Evolutionary conservation across 2,797 vertebrate genomes (phyloP), one percentile per base, ranked within the genome.

Genomic region (Takifugu rubripes): DNA sequence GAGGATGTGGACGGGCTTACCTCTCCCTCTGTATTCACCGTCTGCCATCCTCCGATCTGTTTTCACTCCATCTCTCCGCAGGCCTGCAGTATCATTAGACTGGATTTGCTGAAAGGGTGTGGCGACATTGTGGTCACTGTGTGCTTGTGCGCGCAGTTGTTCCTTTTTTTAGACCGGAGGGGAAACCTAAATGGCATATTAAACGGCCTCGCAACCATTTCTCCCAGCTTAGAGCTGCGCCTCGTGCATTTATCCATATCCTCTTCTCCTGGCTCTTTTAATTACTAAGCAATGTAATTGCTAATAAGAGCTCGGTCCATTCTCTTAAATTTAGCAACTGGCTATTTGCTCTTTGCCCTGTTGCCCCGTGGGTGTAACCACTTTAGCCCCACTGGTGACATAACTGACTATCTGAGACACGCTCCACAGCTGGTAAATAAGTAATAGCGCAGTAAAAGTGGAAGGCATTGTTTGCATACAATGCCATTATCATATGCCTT

Each of bases 71-170:
- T 43, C 48, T 56, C 55, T 54, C 63, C 45, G 56, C 1, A 5
- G 52, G 59, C 76, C 56, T 3, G 68, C 62, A 66, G 72, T 68
- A 66, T 81, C 73, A 70, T 70, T 68, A 75, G 72, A 78, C 71
- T 75, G 69, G 85, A 17, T 85, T 80, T 77, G 74, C 74, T 77
- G 76, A 66, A 73, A 72, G 86, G 86, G 86, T 80, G 86, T 81
- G 86, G 82, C 72, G 17, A n/a, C 77, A 3, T 26, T 84, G 81
- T 61, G 82, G 82, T 56, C 27, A 51, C 46, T 54, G 60, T 52
- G 43, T 56, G 48, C 47, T 48, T 50, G 54, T 53, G 53, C 42
- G 43, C 21, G 58, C 11, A 24, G 17, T 17, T 25, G 46, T 50
- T 73, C 66, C 76, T 72, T 69, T 82, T 84, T 87, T 77, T 84